Base-by-base conservation (phyloP, 2,797 vertebrate species). In the Microctenopoma stevenorrisi region DNA sequence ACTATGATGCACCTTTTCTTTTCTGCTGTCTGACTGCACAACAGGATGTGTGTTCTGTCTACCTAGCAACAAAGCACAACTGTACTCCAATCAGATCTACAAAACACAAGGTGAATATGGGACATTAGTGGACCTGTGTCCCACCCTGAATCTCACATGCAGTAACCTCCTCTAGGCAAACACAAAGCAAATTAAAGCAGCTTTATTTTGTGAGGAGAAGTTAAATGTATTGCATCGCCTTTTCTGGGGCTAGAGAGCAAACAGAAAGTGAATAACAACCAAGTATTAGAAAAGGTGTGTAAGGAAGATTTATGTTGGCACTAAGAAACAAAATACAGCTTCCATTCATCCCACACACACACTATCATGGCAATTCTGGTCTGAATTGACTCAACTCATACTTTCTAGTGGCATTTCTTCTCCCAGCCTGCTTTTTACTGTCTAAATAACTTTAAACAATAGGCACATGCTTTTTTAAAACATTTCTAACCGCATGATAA, bases 21-120 rank as follows among this genome's bases (percentile, higher is more conserved):
- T 25, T 46, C 4, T 28, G 35, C 38, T 26, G 3, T 53, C 5
- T 26, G 55, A 62, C 48, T 68, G 72, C 70, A 78, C 67, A 76
- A 37, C 65, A 13, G 51, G n/a, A 66, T 30, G 10, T 65, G 59
- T 64, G 68, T 40, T 68, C 57, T 76, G 50, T 57, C 78, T 85
- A 89, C 83, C 83, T 83, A 86, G 90, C 89, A 90, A 92, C 89
- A 86, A 79, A 86, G 68, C 61, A 79, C 57, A 76, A 64, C 71
- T 72, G 71, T 18, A 73, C 55, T 69, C 79, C 71, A 76, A 78
- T 85, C 82, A 74, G 55, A 81, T 85, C 53, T 68, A 68, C 81
- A 70, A 54, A 68, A 68, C 35, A 78, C 78, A 85, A 88, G 83
- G 86, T 88, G 84, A 87, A 78, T 67, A 51, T 64, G 43, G 53